Base-by-base conservation (phyloP, 2,888 invertebrate species). In the Hydroisotoma schaefferi region DNA sequence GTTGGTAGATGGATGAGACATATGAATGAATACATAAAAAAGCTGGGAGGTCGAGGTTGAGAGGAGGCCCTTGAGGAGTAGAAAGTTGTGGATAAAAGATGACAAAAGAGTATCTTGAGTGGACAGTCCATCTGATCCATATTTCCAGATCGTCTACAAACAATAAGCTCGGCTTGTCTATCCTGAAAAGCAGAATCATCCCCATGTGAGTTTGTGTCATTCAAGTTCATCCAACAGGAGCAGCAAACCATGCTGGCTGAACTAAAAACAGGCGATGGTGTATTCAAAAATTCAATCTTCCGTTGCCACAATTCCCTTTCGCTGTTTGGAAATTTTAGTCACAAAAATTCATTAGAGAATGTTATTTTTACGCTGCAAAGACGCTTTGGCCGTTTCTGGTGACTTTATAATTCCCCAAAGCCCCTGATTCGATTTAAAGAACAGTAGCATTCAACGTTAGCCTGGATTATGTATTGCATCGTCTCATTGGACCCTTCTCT, bases 301-400 rank as follows among this genome's bases (percentile, higher is more conserved):
- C 8, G 18, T 43, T 10, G n/a, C n/a, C 6, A 10, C 12, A 20
- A 43, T 20, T 6, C 18, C 18, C 20, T 43, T 20, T 43, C 20
- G 12, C 43, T 43, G 18, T 18, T 43, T 43, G 43, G 18, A 43
- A 18, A 43, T 43, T 43, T 43, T 29, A 28, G 49, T 49, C 49
- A 49, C 49, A 49, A 52, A 52, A 52, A 52, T 49, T 49, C 49
- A 49, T 49, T 49, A 49, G 49, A 28, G 47, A 23, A n/a, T n/a
- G n/a, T n/a, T n/a, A n/a, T n/a, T n/a, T n/a, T n/a, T n/a, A n/a
- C n/a, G n/a, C n/a, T n/a, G 23, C 27, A 6, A 15, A 49, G 6
- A 47, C 23, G 20, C 43, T n/a, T 8, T 43, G n/a, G 6, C 43
- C 8, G 20, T 20, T 20, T n/a, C 43, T 43, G 43, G 43, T 43